These are phyloP conservation scores for Neofelis nebulosa DNA, from an alignment of 2,113 vertebrate species.

Conservation along the genomic window DNA sequence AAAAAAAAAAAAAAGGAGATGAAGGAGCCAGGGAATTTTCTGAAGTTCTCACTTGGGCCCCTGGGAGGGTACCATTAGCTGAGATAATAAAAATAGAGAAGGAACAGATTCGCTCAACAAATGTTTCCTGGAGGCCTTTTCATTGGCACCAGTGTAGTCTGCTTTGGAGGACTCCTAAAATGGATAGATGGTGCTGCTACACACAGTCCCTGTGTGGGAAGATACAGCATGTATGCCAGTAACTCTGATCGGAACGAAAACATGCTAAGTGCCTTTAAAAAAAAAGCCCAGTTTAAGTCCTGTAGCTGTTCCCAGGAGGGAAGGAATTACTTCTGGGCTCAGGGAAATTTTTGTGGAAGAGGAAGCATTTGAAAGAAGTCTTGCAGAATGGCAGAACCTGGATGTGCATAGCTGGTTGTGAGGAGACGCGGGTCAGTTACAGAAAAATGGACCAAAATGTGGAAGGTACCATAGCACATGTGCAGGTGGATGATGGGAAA, in stretches of 20 bases:
- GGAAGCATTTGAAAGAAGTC: neutral
- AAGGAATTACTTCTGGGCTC: neutral
- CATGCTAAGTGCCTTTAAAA: neutral
- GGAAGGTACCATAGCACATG: neutral
- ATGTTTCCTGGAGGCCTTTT: neutral
- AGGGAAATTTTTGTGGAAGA: neutral
- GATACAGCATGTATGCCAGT: rapidly evolving
- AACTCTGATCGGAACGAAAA: neutral
- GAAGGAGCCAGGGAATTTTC: neutral
- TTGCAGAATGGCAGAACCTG: neutral
- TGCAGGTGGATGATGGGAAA: neutral
- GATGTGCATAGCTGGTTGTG: neutral
- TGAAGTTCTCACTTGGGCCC: neutral
- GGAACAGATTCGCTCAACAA: neutral
- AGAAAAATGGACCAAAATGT: neutral
- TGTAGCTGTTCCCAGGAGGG: neutral
- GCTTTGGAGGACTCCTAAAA: neutral
- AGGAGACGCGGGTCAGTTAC: neutral
- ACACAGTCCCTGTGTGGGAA: neutral
- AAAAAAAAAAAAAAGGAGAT: neutral
- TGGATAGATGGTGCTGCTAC: neutral
- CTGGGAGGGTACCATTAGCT: neutral
- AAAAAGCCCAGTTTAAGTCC: neutral
- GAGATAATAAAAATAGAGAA: conserved; percentile 3
- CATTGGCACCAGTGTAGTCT: neutral